Evolutionary conservation across 2,797 vertebrate genomes (phyloP).

Genomic region (Moxostoma hubbsi): DNA sequence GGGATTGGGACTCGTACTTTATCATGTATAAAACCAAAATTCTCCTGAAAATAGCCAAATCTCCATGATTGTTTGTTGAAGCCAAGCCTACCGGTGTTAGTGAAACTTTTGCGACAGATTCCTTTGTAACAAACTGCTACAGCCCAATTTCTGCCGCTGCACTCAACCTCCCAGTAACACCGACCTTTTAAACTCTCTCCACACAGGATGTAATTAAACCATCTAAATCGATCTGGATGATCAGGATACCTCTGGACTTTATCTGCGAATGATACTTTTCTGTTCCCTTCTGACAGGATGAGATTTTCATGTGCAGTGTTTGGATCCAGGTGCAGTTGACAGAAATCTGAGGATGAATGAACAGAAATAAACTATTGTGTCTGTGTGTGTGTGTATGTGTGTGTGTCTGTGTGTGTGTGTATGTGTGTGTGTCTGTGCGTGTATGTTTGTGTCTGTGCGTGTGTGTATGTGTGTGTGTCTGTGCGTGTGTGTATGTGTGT

Average conservation of each 20-base stretch:
- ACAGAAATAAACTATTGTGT: no score
- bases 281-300: neutral
- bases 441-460: no score
- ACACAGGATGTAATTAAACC: neutral
- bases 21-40: neutral
- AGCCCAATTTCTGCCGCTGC: constrained; percentile 5
- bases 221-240: constrained; percentile 29
- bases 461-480: no score
- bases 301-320: constrained; percentile 5
- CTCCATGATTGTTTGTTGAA: constrained; percentile 35
- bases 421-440: no score
- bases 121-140: constrained; percentile 31
- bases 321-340: neutral
- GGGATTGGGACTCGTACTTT: neutral
- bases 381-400: no score
- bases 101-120: neutral
- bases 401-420: no score
- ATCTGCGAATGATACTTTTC: neutral
- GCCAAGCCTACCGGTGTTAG: constrained; percentile 3
- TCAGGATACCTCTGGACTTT: neutral
- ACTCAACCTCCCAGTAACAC: constrained; percentile 53
- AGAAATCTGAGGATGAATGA: constrained; percentile 20
- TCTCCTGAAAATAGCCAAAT: neutral
- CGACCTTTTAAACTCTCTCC: constrained; percentile 28
- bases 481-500: no score